Base-by-base conservation (phyloP, 2,113 vertebrate species). In the Gobius niger region DNA sequence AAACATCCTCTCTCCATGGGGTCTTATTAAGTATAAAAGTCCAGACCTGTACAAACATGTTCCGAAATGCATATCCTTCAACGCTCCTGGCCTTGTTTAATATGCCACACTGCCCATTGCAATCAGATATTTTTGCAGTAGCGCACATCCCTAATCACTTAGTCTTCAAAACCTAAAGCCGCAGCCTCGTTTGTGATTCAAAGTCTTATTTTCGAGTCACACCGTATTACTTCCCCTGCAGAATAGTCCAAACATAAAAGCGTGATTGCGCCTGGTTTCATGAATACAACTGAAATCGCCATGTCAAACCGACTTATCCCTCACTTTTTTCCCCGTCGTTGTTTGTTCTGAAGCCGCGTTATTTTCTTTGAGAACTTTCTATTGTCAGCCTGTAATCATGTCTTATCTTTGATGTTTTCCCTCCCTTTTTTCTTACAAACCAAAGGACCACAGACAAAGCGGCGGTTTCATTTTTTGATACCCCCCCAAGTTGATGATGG, bases 371-470 rank as follows among this genome's bases (percentile, higher is more conserved):
- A 14, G 24, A 6, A 63, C 42, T 63, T 3, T 14, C 18, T 51
- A 11, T 34, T 14, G 49, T 11, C 4, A 10, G 1, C 34, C 59
- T 77, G 57, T 76, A 24, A 68, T 76, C 65, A 68, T 41, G 24
- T 57, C 65, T 13, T 6, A 56, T 18, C 62, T 60, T 72, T 78
- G 76, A 77, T 70, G 56, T 57, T 53, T 72, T 0, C 3, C 63
- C 63, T 40, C 50, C 18, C 57, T 53, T 0, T 2, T 7, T 63
- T 69, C 24, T 56, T 60, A 54, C 40, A 44, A 47, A 72, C 47
- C 57, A 77, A 82, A 65, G 52, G n/a, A 47, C 61, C 61, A 67
- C 6, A 12, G 76, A 62, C 70, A 74, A 11, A 5, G 4, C 0
- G 7, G 57, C 34, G 59, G 62, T 68, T 73, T 70, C 15, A 67